phyloP scores from a whole-genome alignment of 2,113 vertebrate genomes.

The Ailuropoda melanoleuca region DNA sequence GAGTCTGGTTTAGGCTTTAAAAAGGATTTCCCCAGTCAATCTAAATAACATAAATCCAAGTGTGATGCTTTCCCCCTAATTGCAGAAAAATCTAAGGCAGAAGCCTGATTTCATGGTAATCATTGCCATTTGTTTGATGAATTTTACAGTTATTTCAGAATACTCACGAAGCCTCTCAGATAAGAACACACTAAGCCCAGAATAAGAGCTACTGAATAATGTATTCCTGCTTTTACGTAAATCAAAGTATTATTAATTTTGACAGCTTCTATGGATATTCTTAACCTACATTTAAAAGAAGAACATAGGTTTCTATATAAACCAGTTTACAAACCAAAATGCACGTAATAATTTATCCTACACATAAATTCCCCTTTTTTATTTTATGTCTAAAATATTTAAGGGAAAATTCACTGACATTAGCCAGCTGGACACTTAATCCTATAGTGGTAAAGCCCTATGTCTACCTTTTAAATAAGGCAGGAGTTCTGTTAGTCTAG shows the following conservation, averaged over 20 bases:
- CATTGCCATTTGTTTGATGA: conserved; percentile 88
- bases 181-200: conserved; percentile 68
- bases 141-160: conserved; percentile 83
- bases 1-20: conserved; percentile 87
- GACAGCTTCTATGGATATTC: conserved; percentile 39
- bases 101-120: conserved; percentile 92
- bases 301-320: background rate
- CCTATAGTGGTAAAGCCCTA: background rate
- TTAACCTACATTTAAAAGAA: conserved; percentile 39
- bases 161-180: conserved; percentile 76
- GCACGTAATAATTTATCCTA: background rate
- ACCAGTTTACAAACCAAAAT: background rate
- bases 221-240: conserved; percentile 73
- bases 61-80: conserved; percentile 88
- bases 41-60: conserved; percentile 92
- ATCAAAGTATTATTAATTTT: conserved; percentile 68
- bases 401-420: background rate
- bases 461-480: background rate
- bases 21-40: conserved; percentile 93
- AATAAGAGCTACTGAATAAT: conserved; percentile 74
- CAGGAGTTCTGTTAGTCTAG: background rate
- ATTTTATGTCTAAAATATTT: background rate
- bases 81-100: conserved; percentile 87
- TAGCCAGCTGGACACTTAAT: background rate
- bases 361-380: background rate